Evolutionary conservation across 2,888 invertebrate species (phyloP).

Genomic region (Loripinus fragilis): DNA sequence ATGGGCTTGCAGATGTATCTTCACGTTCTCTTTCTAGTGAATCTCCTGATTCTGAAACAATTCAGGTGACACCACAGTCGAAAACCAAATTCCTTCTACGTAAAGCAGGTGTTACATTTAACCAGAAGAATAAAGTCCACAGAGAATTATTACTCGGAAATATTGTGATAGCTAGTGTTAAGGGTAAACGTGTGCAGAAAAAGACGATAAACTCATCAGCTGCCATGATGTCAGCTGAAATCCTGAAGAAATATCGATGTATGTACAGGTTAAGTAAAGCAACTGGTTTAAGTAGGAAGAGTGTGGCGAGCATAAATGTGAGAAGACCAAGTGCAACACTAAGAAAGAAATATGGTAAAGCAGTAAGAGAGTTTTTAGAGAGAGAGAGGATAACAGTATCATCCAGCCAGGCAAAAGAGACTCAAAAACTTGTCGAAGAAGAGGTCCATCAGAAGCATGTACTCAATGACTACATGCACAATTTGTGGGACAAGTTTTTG

Average conservation of each 20-base stretch:
- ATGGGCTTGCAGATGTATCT: conserved; percentile 10
- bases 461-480: conserved; percentile 34
- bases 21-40: no score
- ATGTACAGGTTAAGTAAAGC: neutral
- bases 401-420: conserved; percentile 31
- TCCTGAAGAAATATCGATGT: conserved; percentile 4
- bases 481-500: conserved; percentile 30
- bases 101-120: neutral
- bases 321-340: neutral
- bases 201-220: neutral
- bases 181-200: neutral
- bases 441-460: conserved; percentile 23
- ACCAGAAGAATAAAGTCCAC: neutral
- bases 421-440: neutral
- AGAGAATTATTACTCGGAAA: neutral
- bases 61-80: neutral
- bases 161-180: neutral
- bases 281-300: neutral
- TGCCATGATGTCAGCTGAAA: neutral
- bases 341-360: neutral
- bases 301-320: neutral
- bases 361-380: conserved; percentile 8
- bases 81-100: neutral
- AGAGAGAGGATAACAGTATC: conserved; percentile 24
- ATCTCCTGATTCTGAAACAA: no score